These are phyloP conservation scores for Drosophila malerkotliana DNA, from an alignment of 1,140 invertebrate species.

Conservation along the genomic window DNA sequence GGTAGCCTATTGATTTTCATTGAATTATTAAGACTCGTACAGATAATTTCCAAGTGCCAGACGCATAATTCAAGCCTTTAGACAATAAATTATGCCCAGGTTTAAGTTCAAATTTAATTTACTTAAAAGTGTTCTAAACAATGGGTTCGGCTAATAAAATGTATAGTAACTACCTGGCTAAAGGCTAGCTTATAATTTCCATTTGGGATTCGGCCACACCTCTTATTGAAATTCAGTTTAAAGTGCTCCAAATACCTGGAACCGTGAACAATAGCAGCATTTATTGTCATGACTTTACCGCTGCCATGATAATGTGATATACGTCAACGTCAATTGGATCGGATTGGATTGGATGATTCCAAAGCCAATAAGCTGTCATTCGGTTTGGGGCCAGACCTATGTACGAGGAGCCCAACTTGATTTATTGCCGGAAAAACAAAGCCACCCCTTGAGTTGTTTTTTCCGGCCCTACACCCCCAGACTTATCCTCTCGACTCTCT, in stretches of 20 bases:
- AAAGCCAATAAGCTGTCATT: slow-evolving; percentile 80
- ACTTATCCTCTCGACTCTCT: neutral
- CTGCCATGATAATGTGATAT: slow-evolving; percentile 80
- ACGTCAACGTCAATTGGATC: slow-evolving; percentile 77
- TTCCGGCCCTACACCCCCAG: neutral
- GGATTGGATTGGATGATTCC: slow-evolving; percentile 70
- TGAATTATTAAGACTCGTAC: neutral
- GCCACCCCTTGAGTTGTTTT: slow-evolving; percentile 63
- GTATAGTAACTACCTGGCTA: too few species aligned
- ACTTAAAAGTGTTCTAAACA: too few species aligned
- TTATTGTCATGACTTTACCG: slow-evolving; percentile 70
- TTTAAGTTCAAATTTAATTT: neutral
- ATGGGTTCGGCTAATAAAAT: neutral
- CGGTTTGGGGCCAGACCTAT: slow-evolving; percentile 59
- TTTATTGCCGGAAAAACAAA: slow-evolving; percentile 78
- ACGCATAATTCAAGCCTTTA: slow-evolving; percentile 22
- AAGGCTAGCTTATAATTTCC: slow-evolving; percentile 17
- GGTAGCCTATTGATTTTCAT: neutral
- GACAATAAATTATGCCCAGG: neutral
- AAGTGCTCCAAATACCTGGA: slow-evolving; percentile 57
- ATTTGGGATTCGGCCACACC: neutral
- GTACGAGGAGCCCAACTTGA: slow-evolving; percentile 56
- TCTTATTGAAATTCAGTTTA: slow-evolving; percentile 56
- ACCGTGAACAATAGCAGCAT: slow-evolving; percentile 49
- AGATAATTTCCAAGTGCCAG: slow-evolving; percentile 7